Percentiles rank a stretch among this genome's conserved stretches.
Conservation (phyloP, 2,888 invertebrate genomes). For the Himalopsyche kuldschensis region DNA sequence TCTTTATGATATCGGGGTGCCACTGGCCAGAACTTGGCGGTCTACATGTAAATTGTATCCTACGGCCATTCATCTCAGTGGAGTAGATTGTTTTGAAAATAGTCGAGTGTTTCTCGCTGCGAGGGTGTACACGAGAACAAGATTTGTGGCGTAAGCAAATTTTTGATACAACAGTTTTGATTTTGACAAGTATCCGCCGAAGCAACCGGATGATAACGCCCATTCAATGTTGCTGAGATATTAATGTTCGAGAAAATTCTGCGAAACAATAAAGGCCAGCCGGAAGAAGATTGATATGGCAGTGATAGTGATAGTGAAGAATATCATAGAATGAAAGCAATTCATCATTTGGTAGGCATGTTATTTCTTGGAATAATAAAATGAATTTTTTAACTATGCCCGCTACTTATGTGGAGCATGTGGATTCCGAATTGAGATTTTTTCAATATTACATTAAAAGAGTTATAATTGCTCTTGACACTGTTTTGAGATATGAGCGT, state of each 20-base stretch:
- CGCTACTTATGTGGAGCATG: too few relatives aligned
- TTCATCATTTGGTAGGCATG: too few relatives aligned
- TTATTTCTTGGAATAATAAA: too few relatives aligned
- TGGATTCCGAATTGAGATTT: too few relatives aligned
- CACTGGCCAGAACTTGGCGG: constrained; percentile 1
- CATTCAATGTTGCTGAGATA: not conserved
- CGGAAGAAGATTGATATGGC: not conserved
- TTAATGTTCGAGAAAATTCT: not conserved
- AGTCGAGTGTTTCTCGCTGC: not conserved
- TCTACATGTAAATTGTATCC: constrained; percentile 34
- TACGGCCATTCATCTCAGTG: constrained; percentile 25
- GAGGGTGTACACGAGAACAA: not conserved
- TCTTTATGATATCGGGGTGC: too few relatives aligned
- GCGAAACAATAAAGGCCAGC: not conserved
- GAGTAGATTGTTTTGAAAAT: not conserved
- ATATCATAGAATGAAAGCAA: too few relatives aligned
- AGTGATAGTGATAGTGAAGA: too few relatives aligned
- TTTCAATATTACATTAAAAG: too few relatives aligned
- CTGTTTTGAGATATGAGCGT: too few relatives aligned
- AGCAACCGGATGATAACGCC: not conserved
- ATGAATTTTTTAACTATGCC: too few relatives aligned
- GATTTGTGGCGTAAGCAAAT: not conserved
- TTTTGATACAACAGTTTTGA: not conserved
- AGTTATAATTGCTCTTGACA: too few relatives aligned
- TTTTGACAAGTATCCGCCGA: not conserved